A percentile compares a stretch with the other conserved stretches of the same genome.
Conservation (phyloP, 2,888 invertebrate species). For the Crossocerus cetratus region DNA sequence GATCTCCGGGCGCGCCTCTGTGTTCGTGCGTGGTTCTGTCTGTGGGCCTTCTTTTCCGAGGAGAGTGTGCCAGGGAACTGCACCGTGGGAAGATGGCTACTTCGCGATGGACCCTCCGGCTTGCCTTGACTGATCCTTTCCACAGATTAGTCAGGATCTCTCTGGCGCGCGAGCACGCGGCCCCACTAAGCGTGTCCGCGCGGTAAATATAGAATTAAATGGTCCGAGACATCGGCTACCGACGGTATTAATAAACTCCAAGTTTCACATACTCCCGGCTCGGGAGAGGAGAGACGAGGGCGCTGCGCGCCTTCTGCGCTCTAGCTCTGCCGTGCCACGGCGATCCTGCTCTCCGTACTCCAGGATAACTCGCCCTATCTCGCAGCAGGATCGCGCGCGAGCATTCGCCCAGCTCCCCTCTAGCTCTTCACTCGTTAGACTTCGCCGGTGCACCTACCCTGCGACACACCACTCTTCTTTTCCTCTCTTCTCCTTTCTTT, state of each 20-base stretch:
- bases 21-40: constrained; percentile 28
- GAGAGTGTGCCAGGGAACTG: constrained; percentile 17
- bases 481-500: neutral
- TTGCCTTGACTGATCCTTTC: constrained; percentile 62
- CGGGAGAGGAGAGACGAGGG: neutral
- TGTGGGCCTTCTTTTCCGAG: constrained; percentile 35
- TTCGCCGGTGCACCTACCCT: neutral
- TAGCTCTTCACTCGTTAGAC: constrained; percentile 33
- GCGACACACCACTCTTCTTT: neutral
- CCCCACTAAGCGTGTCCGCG: constrained; percentile 41
- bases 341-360: constrained; percentile 1
- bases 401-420: constrained; percentile 9
- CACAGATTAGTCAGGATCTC: constrained; percentile 57
- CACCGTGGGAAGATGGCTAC: constrained; percentile 67
- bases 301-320: neutral
- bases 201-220: constrained; percentile 64
- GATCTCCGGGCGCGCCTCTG: constrained; percentile 23
- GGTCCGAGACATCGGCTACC: constrained; percentile 48
- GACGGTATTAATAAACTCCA: constrained; percentile 58
- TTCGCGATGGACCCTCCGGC: constrained; percentile 55
- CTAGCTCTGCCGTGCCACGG: neutral
- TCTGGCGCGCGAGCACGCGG: neutral
- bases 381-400: constrained; percentile 15
- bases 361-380: constrained; percentile 15
- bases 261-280: constrained; percentile 44